Evolutionary conservation across 2,113 vertebrate genomes (phyloP).

Genomic region (Mesitornis unicolor): DNA sequence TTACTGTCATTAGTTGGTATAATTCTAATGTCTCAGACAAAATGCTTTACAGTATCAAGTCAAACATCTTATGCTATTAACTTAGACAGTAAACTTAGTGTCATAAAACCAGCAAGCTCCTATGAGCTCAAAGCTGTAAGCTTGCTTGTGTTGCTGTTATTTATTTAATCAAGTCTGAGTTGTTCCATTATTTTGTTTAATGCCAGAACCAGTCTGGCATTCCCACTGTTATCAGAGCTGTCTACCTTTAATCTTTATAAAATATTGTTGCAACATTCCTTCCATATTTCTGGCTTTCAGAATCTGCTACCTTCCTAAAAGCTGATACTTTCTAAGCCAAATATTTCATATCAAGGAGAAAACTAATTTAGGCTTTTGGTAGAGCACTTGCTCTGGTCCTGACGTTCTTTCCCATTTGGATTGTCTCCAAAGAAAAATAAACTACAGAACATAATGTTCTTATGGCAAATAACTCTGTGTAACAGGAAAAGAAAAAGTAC

Average conservation of each 20-base stretch:
- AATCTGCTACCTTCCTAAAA: not conserved
- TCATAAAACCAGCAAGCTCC: not conserved
- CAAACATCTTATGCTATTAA: not conserved
- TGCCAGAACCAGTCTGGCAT: not conserved
- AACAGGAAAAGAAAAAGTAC: not conserved
- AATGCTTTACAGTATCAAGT: not conserved
- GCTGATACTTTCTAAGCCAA: not conserved
- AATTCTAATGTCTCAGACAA: not conserved
- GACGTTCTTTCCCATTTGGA: not conserved
- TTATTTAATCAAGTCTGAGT: not conserved
- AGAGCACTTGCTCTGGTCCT: not conserved
- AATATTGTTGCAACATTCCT: conserved; percentile 8
- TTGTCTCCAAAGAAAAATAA: conserved; percentile 7
- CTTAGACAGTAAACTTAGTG: not conserved
- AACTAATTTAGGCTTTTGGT: not conserved
- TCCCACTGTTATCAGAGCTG: not conserved
- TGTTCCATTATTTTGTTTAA: not conserved
- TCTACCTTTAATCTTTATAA: not conserved
- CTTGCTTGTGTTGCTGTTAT: not conserved
- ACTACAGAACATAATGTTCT: not conserved
- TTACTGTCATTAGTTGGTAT: not conserved
- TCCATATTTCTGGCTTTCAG: not conserved
- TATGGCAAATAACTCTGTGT: not conserved
- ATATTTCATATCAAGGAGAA: not conserved
- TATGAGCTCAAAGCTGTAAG: not conserved